Evolutionary conservation across 1,140 invertebrate genomes (phyloP).

Genomic region (Coelopa frigida): DNA sequence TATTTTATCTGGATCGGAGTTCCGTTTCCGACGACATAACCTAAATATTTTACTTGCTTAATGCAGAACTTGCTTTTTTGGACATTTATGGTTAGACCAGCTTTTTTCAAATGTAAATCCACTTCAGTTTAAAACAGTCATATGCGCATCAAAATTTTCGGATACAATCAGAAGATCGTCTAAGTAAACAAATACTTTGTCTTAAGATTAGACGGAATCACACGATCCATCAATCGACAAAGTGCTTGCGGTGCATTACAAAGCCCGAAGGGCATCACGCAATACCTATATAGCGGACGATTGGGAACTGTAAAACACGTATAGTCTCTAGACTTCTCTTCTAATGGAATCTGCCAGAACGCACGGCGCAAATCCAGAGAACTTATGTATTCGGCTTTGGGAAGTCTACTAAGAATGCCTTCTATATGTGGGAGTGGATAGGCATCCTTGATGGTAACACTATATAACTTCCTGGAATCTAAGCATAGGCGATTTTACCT

Average conservation of each 20-base stretch:
- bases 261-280: conserved; percentile 20
- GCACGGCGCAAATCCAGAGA: conserved; percentile 31
- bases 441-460: conserved; percentile 3
- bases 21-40: conserved; percentile 7
- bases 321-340: conserved; percentile 24
- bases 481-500: conserved; percentile 37
- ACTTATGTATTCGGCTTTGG: background rate
- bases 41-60: conserved; percentile 14
- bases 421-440: conserved; percentile 12
- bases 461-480: conserved; percentile 47
- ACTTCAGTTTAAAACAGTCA: conserved; percentile 23
- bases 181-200: conserved; percentile 10
- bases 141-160: conserved; percentile 17
- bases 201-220: background rate
- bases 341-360: conserved; percentile 37
- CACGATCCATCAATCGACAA: conserved; percentile 5
- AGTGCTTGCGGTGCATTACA: conserved; percentile 5
- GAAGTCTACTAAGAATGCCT: background rate
- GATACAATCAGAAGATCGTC: conserved; percentile 25
- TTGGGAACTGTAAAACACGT: conserved; percentile 46
- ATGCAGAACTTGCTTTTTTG: conserved; percentile 43
- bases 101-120: conserved; percentile 28
- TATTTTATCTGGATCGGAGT: background rate
- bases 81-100: conserved; percentile 45
- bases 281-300: conserved; percentile 39